These are phyloP conservation scores for Drosophila melanica DNA, from an alignment of 1,140 invertebrate genomes.

Conservation along the genomic window DNA sequence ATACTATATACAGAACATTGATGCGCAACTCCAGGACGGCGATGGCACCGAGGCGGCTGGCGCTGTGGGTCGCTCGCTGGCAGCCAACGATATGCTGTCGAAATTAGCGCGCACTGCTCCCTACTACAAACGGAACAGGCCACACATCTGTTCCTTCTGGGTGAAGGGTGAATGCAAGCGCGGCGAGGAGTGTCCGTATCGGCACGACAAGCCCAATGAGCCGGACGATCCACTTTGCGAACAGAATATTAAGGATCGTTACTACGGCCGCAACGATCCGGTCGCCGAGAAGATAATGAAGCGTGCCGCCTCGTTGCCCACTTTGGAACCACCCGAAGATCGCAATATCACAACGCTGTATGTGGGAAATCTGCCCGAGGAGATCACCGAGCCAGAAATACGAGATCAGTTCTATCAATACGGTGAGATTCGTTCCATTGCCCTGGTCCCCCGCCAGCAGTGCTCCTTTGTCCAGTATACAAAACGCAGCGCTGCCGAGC, in stretches of 20 bases:
- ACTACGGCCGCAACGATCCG: constrained; percentile 99
- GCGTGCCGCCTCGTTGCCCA: constrained; percentile 96
- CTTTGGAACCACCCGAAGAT: constrained; percentile 97
- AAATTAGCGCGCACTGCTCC: constrained; percentile 98
- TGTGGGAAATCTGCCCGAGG: constrained; percentile 95
- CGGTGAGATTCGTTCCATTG: constrained; percentile 98
- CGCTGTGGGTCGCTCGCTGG: constrained; percentile 89
- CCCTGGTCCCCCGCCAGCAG: constrained; percentile 95
- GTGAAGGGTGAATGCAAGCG: constrained; percentile 99
- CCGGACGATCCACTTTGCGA: constrained; percentile 99
- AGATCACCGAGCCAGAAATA: constrained; percentile 95
- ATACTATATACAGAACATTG: constrained; percentile 98
- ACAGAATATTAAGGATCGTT: constrained; percentile 99
- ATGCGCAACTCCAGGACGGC: constrained; percentile 86
- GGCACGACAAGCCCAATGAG: constrained; percentile 99
- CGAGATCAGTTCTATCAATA: constrained; percentile 95
- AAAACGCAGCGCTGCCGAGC: constrained; percentile 93
- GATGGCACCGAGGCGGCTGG: constrained; percentile 88
- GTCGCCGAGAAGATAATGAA: constrained; percentile 99
- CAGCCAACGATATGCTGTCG: constrained; percentile 94
- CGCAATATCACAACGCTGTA: constrained; percentile 98
- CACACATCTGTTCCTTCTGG: constrained; percentile 99
- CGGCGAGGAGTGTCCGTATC: constrained; percentile 99
- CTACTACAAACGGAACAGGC: constrained; percentile 99
- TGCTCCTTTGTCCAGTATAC: constrained; percentile 99